A percentile compares a stretch with the other conserved stretches of the same genome.
phyloP scores from a whole-genome alignment of 2,888 invertebrate genomes.

The Spilosoma lubricipeda region DNA sequence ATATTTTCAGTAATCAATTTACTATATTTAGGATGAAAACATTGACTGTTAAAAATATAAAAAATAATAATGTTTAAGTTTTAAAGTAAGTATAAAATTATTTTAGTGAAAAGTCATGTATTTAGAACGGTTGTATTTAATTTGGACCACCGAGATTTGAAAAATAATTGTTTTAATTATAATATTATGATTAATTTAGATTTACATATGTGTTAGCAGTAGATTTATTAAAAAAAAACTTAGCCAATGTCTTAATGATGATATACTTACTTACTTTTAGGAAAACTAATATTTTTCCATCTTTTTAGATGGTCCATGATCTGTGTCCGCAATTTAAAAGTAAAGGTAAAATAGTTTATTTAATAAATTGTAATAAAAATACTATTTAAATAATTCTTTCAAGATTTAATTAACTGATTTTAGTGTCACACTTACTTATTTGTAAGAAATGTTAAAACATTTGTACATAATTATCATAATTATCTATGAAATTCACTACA shows the following conservation, averaged over 20 bases:
- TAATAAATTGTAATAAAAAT: not conserved
- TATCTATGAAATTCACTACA: not conserved
- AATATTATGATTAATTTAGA: slow-evolving; percentile 20
- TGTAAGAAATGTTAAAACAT: not conserved
- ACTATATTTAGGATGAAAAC: slow-evolving; percentile 28
- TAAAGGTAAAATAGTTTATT: not conserved
- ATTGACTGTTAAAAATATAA: slow-evolving; percentile 37
- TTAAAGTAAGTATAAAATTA: not conserved
- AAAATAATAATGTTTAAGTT: not conserved
- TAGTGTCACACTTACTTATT: not conserved
- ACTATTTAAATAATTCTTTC: not conserved
- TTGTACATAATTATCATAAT: not conserved
- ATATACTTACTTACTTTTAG: not conserved
- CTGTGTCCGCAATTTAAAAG: not conserved
- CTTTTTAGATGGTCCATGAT: not conserved
- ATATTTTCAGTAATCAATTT: slow-evolving; percentile 7
- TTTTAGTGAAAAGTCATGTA: slow-evolving; percentile 21
- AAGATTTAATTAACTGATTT: not conserved
- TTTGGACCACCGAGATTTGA: slow-evolving; percentile 65
- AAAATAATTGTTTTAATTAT: slow-evolving; percentile 39
- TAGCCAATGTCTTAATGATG: slow-evolving; percentile 29
- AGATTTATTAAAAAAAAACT: not conserved
- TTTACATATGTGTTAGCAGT: slow-evolving; percentile 22
- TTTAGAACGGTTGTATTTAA: slow-evolving; percentile 48
- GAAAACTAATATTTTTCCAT: not conserved